These are phyloP conservation scores for Perizoma affinitatum DNA, from an alignment of 2,888 invertebrate genomes.

Conservation along the genomic window DNA sequence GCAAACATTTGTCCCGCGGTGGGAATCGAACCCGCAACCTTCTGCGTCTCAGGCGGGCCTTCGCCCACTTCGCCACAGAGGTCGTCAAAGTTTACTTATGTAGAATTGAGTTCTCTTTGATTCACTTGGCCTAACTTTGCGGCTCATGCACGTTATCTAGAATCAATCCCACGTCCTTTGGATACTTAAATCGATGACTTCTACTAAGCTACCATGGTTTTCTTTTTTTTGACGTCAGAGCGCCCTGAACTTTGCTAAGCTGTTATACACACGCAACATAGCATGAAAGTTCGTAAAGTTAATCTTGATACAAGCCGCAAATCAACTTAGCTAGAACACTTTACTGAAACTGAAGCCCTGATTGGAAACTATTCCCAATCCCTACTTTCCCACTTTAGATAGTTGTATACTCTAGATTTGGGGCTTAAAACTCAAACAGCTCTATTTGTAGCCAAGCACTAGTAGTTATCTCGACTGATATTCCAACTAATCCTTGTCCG, in stretches of 20 bases:
- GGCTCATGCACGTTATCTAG: too few species aligned
- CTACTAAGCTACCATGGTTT: too few species aligned
- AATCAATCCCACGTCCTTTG: too few species aligned
- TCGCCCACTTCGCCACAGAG: too few species aligned
- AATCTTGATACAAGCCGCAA: constrained; percentile 51
- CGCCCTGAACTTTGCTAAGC: neutral
- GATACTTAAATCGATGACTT: too few species aligned
- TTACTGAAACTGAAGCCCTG: constrained; percentile 41
- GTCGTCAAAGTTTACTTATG: too few species aligned
- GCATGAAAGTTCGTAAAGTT: constrained; percentile 51
- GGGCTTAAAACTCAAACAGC: constrained; percentile 14
- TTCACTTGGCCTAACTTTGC: too few species aligned
- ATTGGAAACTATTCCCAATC: constrained; percentile 21
- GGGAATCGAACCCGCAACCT: too few species aligned
- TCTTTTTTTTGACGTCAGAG: neutral
- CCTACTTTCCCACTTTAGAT: constrained; percentile 9
- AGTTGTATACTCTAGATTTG: constrained; percentile 15
- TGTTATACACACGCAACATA: constrained; percentile 32
- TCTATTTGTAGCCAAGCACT: constrained; percentile 14
- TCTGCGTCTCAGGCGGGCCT: too few species aligned
- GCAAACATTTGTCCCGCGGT: too few species aligned
- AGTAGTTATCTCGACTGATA: constrained; percentile 1
- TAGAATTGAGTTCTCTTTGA: too few species aligned
- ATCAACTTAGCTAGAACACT: constrained; percentile 55
- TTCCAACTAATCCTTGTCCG: constrained; percentile 7